Evolutionary conservation across 2,113 vertebrate genomes (phyloP).

Genomic region (Athene noctua): DNA sequence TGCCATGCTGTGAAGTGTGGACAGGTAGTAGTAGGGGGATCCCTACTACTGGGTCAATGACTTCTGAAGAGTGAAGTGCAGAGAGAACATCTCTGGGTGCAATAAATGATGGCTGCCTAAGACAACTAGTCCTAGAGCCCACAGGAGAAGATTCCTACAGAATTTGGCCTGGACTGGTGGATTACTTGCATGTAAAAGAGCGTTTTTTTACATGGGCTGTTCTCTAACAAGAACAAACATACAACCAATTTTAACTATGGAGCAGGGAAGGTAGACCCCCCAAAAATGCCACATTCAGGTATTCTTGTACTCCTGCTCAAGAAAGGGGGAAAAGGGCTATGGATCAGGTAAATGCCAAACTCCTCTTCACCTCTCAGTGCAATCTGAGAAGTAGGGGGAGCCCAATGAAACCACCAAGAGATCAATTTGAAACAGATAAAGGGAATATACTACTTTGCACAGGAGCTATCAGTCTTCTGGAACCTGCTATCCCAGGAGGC

Average conservation of each 20-base stretch:
- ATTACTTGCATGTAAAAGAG: not conserved
- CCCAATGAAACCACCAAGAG: too few species aligned
- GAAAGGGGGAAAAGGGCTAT: not conserved
- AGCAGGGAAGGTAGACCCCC: not conserved
- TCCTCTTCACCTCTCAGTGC: not conserved
- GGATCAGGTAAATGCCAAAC: not conserved
- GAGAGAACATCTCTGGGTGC: not conserved
- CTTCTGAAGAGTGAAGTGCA: not conserved
- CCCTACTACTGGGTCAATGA: not conserved
- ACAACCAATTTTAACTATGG: not conserved
- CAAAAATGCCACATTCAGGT: not conserved
- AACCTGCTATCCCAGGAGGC: not conserved
- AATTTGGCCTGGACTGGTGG: not conserved
- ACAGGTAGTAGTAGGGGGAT: not conserved
- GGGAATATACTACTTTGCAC: not conserved
- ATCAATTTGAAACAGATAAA: not conserved
- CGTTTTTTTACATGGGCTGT: not conserved
- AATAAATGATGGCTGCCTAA: not conserved
- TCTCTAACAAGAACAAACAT: not conserved
- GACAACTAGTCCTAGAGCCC: too few species aligned
- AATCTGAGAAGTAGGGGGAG: not conserved
- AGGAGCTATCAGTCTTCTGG: not conserved
- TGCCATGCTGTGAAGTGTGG: not conserved
- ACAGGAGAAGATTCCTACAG: not conserved
- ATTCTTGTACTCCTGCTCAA: not conserved